Conservation (phyloP, 2,113 vertebrate genomes). For the Plecturocebus donacophilus region DNA sequence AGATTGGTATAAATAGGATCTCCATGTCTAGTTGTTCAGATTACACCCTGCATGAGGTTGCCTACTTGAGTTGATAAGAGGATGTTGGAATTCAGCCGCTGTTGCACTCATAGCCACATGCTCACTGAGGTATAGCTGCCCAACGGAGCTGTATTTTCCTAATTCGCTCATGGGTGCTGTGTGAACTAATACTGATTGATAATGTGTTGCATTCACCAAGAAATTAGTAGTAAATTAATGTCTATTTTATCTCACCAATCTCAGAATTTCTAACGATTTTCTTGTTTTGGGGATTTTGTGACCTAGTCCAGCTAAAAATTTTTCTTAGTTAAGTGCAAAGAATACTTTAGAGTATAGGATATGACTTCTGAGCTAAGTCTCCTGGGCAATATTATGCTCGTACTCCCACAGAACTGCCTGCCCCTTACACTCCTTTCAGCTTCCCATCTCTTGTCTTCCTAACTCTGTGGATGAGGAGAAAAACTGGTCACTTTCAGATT, state of each 20-base stretch:
- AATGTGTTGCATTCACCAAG: neutral
- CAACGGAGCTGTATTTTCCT: neutral
- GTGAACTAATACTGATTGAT: neutral
- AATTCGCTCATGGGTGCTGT: neutral
- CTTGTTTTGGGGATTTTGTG: neutral
- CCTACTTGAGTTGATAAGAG: neutral
- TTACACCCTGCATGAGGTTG: neutral
- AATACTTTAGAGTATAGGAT: neutral
- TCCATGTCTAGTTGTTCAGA: neutral
- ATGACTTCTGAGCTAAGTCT: neutral
- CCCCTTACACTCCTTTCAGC: neutral
- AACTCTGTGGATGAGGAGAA: neutral
- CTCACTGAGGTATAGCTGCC: neutral
- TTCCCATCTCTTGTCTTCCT: neutral
- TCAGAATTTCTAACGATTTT: neutral
- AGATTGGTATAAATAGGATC: neutral
- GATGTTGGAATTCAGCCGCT: neutral
- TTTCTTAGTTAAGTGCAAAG: neutral
- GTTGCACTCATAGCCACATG: neutral
- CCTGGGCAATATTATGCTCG: too few relatives aligned
- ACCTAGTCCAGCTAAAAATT: neutral
- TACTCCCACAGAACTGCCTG: too few relatives aligned
- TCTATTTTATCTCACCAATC: neutral
- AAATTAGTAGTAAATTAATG: neutral
- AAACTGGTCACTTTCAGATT: neutral